Percentiles rank a stretch among this genome's conserved stretches.
Evolutionary conservation across 2,888 invertebrate genomes (phyloP).

Genomic region (Sphinx pinastri): DNA sequence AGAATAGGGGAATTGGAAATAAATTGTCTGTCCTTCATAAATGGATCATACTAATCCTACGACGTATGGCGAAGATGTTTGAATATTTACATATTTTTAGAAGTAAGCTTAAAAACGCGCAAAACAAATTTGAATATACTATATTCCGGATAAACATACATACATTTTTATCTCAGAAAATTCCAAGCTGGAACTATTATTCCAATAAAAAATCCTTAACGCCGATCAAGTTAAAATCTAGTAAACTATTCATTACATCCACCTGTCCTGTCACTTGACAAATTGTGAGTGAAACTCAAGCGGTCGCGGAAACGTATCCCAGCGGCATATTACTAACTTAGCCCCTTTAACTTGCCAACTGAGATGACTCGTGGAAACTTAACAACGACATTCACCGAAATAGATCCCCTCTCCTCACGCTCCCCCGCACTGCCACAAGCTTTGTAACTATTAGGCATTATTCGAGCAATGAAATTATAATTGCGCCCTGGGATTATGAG

Average conservation of each 20-base stretch:
- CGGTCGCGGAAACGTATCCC: constrained; percentile 29
- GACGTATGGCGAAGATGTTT: neutral
- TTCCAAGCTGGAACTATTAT: too few relatives aligned
- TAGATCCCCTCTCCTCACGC: constrained; percentile 16
- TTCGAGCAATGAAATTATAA: neutral
- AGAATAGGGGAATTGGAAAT: neutral
- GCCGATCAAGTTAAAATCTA: too few relatives aligned
- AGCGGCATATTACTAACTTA: constrained; percentile 40
- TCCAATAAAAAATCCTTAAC: too few relatives aligned
- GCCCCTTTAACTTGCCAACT: constrained; percentile 47
- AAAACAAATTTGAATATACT: too few relatives aligned
- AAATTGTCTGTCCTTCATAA: too few relatives aligned
- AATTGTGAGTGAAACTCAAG: constrained; percentile 11
- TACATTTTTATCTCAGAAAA: too few relatives aligned
- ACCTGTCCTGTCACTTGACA: neutral
- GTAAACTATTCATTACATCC: too few relatives aligned
- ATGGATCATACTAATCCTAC: too few relatives aligned
- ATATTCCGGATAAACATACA: too few relatives aligned
- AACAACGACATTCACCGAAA: constrained; percentile 36
- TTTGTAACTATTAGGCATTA: constrained; percentile 14
- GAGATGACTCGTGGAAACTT: constrained; percentile 34
- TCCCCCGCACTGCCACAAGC: neutral
- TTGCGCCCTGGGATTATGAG: neutral
- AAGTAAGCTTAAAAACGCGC: too few relatives aligned
- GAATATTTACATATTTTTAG: too few relatives aligned